Evolutionary conservation across 2,113 vertebrate species (phyloP).

Genomic region (Phyllostomus hastatus): DNA sequence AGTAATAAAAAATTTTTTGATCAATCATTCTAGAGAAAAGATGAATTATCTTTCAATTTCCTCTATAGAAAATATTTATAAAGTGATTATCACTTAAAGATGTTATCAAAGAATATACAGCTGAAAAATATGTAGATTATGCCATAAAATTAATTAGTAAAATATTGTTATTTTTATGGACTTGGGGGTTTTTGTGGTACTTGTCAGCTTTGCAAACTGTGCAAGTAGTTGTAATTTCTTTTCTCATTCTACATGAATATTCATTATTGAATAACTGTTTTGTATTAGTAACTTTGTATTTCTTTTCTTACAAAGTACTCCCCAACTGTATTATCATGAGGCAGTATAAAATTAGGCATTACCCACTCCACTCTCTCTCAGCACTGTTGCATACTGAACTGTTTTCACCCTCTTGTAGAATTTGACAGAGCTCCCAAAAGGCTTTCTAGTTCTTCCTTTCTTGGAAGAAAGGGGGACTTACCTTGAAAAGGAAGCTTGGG

Average conservation of each 20-base stretch:
- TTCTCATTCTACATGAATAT: not conserved
- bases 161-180: not conserved
- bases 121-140: not conserved
- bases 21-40: not conserved
- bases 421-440: not conserved
- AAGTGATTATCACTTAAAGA: not conserved
- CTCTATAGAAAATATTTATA: not conserved
- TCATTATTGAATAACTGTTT: not conserved
- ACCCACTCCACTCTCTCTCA: not conserved
- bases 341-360: not conserved
- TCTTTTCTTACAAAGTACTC: not conserved
- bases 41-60: not conserved
- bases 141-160: not conserved
- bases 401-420: not conserved
- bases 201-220: constrained; percentile 3
- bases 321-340: not conserved
- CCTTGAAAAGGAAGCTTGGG: not conserved
- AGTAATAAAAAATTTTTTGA: not conserved
- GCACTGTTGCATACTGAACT: not conserved
- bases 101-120: not conserved
- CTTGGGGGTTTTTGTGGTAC: not conserved
- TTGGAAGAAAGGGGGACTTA: not conserved
- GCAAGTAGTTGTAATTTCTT: not conserved
- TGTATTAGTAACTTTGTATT: not conserved
- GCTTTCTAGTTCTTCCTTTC: not conserved